phyloP scores from a whole-genome alignment of 2,113 vertebrate species.

The Todiramphus chloris region DNA sequence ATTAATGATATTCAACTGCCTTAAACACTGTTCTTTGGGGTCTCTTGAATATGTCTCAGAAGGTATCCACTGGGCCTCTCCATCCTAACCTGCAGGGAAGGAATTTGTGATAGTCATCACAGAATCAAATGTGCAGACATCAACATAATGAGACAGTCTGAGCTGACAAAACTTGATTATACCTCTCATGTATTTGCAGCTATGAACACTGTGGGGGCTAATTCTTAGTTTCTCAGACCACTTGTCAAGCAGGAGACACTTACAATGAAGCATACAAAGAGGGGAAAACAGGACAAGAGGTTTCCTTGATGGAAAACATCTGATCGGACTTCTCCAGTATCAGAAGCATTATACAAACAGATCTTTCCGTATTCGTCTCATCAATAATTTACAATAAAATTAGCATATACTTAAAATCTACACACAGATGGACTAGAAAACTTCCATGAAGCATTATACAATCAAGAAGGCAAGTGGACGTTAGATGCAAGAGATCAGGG shows the following conservation, averaged over 20 bases:
- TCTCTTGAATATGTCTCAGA: background rate
- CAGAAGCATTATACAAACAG: background rate
- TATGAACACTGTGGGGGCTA: background rate
- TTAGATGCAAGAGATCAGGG: background rate
- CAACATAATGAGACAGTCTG: background rate
- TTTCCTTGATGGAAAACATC: conserved; percentile 28
- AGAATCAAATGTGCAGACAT: background rate
- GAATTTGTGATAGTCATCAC: background rate
- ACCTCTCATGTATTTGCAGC: background rate
- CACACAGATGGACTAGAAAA: background rate
- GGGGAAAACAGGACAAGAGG: background rate
- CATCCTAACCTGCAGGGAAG: background rate
- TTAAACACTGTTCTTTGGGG: background rate
- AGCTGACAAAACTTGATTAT: background rate
- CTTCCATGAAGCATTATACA: background rate
- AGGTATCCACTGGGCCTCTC: background rate
- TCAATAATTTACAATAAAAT: conserved; percentile 61
- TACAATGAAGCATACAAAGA: background rate
- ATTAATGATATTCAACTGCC: background rate
- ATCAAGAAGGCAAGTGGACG: background rate
- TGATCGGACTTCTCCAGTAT: conserved; percentile 51
- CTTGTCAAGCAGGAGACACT: background rate
- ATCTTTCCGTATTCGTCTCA: conserved; percentile 23
- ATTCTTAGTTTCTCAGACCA: conserved; percentile 4
- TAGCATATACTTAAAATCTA: conserved; percentile 22